A percentile compares a stretch with the other conserved stretches of the same genome.
These are phyloP conservation scores for Gymnothorax reevesii DNA, from an alignment of 2,797 vertebrate genomes.

Conservation along the genomic window DNA sequence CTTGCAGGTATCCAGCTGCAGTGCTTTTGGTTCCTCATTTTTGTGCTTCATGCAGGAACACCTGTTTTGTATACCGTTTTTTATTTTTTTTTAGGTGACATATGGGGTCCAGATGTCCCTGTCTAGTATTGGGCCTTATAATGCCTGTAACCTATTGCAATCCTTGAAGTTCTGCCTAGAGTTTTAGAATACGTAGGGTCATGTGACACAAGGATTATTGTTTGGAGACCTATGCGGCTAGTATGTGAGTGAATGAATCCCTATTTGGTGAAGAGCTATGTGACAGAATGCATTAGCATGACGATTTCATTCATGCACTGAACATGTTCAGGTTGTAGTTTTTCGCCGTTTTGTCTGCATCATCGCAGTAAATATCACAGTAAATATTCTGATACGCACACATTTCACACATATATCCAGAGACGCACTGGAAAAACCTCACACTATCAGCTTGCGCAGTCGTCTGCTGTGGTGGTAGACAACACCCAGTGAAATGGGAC, in stretches of 20 bases:
- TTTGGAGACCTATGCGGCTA: too few relatives aligned
- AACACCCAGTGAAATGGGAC: constrained; percentile 8
- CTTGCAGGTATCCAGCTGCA: neutral
- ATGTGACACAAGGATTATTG: too few relatives aligned
- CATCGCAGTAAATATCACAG: too few relatives aligned
- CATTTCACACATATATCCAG: neutral
- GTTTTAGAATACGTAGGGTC: too few relatives aligned
- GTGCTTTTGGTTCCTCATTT: neutral
- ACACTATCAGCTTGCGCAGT: neutral
- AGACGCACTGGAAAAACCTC: neutral
- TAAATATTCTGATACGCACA: neutral
- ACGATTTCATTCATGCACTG: too few relatives aligned
- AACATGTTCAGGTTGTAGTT: too few relatives aligned
- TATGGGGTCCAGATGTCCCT: neutral
- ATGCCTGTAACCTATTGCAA: neutral
- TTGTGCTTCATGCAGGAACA: neutral
- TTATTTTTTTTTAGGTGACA: neutral
- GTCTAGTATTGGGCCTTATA: neutral
- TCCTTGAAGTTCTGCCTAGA: too few relatives aligned
- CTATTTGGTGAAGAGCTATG: too few relatives aligned
- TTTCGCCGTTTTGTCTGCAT: too few relatives aligned
- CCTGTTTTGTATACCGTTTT: neutral
- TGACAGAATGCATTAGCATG: too few relatives aligned
- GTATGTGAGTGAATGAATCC: too few relatives aligned
- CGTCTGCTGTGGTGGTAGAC: neutral